Base-by-base conservation (phyloP, 2,888 invertebrate genomes). In the Sipha maydis region DNA sequence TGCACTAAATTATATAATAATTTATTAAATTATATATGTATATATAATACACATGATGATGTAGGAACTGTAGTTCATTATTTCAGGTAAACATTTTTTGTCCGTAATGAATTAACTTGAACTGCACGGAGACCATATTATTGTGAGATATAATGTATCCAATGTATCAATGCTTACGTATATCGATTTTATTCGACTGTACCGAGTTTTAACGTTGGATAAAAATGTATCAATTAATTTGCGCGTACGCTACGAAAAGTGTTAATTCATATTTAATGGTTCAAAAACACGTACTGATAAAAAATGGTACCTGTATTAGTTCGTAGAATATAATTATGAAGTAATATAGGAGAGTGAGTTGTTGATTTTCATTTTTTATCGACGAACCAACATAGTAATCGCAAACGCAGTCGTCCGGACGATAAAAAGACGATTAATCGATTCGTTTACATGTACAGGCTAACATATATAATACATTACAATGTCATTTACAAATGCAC, bases 351-450 rank as follows among this genome's bases (percentile, higher is more conserved):
- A 11, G 19, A 11, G 21, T 19, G 19, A 17, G 19, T 56, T 56
- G 21, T 56, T 56, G 11, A 56, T 56, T 61, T 61, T 61, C 3
- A 8, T 61, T 61, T 61, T 61, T 61, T 25, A 25, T 61, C 25
- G 61, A 25, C 61, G 19, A 25, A 21, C 61, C 61, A 25, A 61
- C 61, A 25, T 25, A 61, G 21, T 61, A 54, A 78, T 54, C 28
- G 8, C 21, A 61, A 56, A 56, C 56, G 34, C 38, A n/a, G 79
- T 61, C 61, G 34, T 80, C 67, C 19, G 3, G 80, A 14, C n/a
- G 67, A 75, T 73, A 75, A 61, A 38, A 56, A 83, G n/a, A 56
- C 38, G 56, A 83, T 83, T 56, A 83, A 61, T 28, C 19, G 56
- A 75, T 75, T 75, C 78, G 7, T 34, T 56, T 79, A 78, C 56